Evolutionary conservation across 2,113 vertebrate genomes (phyloP).

Genomic region (Falcunculus frontatus): DNA sequence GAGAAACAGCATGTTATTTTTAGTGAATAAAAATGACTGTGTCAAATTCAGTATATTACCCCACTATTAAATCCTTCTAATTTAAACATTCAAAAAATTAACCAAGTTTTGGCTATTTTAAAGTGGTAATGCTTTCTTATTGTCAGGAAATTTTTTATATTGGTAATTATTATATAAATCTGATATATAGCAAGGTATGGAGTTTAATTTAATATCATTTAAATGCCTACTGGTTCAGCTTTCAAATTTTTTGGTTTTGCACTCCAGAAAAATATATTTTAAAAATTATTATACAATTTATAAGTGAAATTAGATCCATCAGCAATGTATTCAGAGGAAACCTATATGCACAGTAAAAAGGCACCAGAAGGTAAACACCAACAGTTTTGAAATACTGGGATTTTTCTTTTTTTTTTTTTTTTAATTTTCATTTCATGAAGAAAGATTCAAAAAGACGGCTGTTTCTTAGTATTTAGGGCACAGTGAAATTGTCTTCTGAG

Average conservation of each 20-base stretch:
- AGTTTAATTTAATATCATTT: not conserved
- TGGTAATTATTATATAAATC: not conserved
- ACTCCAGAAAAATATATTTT: not conserved
- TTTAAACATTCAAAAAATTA: not conserved
- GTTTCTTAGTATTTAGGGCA: not conserved
- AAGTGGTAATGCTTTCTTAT: not conserved
- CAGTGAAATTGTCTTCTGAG: not conserved
- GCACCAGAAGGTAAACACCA: not conserved
- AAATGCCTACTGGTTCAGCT: not conserved
- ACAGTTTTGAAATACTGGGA: not conserved
- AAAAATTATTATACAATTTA: not conserved
- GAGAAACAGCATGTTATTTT: not conserved
- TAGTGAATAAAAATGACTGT: not conserved
- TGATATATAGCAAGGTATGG: not conserved
- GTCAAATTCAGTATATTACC: not conserved
- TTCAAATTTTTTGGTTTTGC: not conserved
- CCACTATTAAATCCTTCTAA: not conserved
- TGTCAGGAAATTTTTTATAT: not conserved
- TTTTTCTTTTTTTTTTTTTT: not conserved
- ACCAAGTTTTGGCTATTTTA: not conserved
- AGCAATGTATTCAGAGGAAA: not conserved
- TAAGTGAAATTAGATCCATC: not conserved
- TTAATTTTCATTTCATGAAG: not conserved
- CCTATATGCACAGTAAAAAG: not conserved
- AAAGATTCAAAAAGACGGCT: not conserved